These are phyloP conservation scores for Cygnus atratus DNA, from an alignment of 2,113 vertebrate genomes.

Conservation along the genomic window DNA sequence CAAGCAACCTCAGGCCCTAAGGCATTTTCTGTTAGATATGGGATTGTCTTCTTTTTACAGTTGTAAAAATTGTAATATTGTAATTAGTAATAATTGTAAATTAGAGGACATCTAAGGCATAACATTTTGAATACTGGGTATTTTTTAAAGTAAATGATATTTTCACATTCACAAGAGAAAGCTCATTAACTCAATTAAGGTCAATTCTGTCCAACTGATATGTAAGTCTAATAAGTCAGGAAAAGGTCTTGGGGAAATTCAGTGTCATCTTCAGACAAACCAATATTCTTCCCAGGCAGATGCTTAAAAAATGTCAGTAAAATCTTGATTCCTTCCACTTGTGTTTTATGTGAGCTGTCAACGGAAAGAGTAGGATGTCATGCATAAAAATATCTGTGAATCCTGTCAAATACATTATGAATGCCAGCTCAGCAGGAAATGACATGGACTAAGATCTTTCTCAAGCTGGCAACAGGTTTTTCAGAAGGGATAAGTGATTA, in stretches of 20 bases:
- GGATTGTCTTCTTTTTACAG: neutral
- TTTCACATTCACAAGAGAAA: neutral
- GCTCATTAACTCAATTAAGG: slow-evolving; percentile 38
- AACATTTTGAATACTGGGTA: neutral
- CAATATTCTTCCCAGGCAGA: slow-evolving; percentile 16
- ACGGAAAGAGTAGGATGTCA: slow-evolving; percentile 38
- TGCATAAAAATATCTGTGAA: slow-evolving; percentile 14
- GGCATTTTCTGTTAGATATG: neutral
- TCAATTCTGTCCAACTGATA: neutral
- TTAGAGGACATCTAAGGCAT: neutral
- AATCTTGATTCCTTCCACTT: slow-evolving; percentile 9
- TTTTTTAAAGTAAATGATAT: neutral
- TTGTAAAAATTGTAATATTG: neutral
- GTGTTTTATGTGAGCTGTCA: slow-evolving; percentile 34
- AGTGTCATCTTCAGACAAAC: neutral
- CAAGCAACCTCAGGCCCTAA: neutral
- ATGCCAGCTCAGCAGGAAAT: neutral
- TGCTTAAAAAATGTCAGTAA: slow-evolving; percentile 26
- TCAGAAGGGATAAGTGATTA: neutral
- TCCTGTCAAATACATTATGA: neutral
- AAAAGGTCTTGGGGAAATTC: slow-evolving; percentile 19
- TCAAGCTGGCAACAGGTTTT: slow-evolving; percentile 28
- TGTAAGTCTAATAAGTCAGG: neutral
- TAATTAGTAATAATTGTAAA: neutral
- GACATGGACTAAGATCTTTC: neutral